phyloP scores from a whole-genome alignment of 2,113 vertebrate genomes.

The Alethe castanea region DNA sequence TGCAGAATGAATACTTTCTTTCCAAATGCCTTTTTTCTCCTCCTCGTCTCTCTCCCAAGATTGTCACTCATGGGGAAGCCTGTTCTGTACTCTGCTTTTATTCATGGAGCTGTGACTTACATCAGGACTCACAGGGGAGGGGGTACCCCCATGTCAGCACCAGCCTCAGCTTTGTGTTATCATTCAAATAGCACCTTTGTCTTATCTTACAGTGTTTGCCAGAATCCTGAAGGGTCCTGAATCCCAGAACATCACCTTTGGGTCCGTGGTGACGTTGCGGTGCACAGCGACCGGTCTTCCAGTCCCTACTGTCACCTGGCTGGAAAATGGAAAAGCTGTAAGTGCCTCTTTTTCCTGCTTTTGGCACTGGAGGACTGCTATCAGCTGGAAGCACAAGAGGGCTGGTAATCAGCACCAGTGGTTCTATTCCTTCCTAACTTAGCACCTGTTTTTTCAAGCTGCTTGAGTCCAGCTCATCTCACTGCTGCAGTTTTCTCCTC shows the following conservation, averaged over 20 bases:
- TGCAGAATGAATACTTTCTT: neutral
- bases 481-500: neutral
- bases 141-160: neutral
- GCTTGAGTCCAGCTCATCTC: accelerated
- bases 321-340: constrained; percentile 95
- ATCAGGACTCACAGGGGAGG: neutral
- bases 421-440: neutral
- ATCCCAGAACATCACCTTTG: constrained; percentile 89
- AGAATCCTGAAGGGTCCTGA: constrained; percentile 90
- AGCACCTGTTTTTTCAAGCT: neutral
- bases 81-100: neutral
- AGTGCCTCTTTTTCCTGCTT: constrained; percentile 59
- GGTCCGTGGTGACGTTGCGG: constrained; percentile 85
- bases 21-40: neutral
- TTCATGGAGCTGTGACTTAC: neutral
- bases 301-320: constrained; percentile 89
- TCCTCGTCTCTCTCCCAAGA: accelerated
- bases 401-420: neutral
- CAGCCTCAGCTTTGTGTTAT: neutral
- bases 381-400: accelerated
- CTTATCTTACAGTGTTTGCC: constrained; percentile 83
- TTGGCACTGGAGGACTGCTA: neutral
- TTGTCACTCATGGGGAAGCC: neutral
- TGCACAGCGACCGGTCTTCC: constrained; percentile 91
- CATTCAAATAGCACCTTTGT: neutral